Evolutionary conservation across 2,113 vertebrate genomes (phyloP).

Genomic region (Chionomys nivalis): DNA sequence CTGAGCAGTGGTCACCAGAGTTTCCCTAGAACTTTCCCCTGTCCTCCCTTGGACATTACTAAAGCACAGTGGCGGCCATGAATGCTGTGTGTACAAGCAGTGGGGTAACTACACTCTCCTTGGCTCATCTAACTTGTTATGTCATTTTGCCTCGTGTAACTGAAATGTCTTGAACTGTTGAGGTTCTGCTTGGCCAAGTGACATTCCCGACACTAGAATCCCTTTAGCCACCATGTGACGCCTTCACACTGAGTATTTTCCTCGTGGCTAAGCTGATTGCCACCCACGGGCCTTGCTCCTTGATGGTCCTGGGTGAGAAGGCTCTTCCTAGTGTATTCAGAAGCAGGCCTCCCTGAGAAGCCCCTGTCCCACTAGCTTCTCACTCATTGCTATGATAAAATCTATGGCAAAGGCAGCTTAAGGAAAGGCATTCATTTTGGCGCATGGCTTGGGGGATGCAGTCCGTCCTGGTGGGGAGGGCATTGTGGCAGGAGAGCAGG

Average conservation of each 20-base stretch:
- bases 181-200: not conserved
- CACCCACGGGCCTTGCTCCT: no score
- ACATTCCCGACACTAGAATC: no score
- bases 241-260: not conserved
- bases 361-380: not conserved
- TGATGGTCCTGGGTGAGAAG: not conserved
- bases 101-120: not conserved
- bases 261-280: not conserved
- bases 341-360: not conserved
- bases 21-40: not conserved
- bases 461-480: no score
- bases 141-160: not conserved
- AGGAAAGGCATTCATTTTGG: not conserved
- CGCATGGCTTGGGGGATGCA: not conserved
- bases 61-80: not conserved
- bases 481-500: not conserved
- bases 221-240: rapidly evolving
- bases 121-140: not conserved
- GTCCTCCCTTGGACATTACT: not conserved
- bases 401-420: not conserved
- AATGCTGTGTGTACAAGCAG: not conserved
- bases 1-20: not conserved
- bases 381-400: not conserved
- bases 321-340: not conserved
- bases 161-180: rapidly evolving